Base-by-base conservation (phyloP, 2,888 invertebrate genomes). In the Trachelus stipa region DNA sequence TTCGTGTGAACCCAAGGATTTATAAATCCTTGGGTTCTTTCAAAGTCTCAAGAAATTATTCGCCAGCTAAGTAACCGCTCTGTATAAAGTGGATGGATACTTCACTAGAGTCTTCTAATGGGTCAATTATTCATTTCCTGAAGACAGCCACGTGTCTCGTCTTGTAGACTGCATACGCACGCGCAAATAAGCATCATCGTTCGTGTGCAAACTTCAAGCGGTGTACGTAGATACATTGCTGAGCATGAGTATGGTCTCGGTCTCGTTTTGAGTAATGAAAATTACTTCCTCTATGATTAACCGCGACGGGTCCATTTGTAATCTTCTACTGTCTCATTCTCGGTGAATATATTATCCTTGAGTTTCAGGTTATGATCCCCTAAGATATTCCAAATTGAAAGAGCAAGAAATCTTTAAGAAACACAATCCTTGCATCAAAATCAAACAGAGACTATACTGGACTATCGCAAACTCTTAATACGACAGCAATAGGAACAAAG, bases 81-180 rank as follows among this genome's bases (percentile, higher is more conserved):
- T 12, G 34, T 34, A 34, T 34, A 71, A 71, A 71, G 31, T 71
- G 71, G 69, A 30, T 69, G 69, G 33, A 71, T 71, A 71, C 71
- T 34, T 31, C 23, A n/a, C 30, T 30, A 30, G 23, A 34, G 77
- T 69, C 77, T 77, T 77, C 79, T 81, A 79, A 81, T 81, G 81
- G 85, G 85, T 83, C 84, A 85, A 85, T 85, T 82, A 83, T 81
- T 82, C 82, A 85, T 85, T 85, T 85, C 84, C 85, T 83, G 82
- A 82, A 81, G 79, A 77, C 74, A 75, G 77, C 74, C 77, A 75
- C 79, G 76, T 77, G 76, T 34, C 71, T 4, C 74, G 6, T 73
- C 30, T 68, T 69, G 6, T 35, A 33, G 31, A 30, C 71, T 68
- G 68, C 75, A 33, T 40, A 68, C 69, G 68, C 12, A 40, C 30